Evolutionary conservation across 2,797 vertebrate genomes (phyloP).

Genomic region (Sebastes nivosus): DNA sequence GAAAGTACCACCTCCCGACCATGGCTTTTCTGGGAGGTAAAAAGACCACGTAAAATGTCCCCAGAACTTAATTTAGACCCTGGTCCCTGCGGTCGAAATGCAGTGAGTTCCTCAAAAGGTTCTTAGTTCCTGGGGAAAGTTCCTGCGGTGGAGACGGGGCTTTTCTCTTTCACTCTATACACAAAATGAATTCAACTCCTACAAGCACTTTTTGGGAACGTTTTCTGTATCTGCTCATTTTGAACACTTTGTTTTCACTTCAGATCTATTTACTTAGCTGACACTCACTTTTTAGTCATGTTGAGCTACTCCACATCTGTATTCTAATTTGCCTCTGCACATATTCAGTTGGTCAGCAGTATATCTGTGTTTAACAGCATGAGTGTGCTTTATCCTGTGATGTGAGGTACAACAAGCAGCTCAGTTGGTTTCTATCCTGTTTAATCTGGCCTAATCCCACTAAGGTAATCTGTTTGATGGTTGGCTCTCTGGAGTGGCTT

Average conservation of each 20-base stretch:
- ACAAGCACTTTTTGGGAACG: background rate
- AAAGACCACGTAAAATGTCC: too few relatives aligned
- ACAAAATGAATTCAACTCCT: background rate
- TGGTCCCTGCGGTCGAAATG: too few relatives aligned
- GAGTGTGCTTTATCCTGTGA: background rate
- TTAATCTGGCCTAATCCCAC: conserved; percentile 52
- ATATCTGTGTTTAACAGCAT: background rate
- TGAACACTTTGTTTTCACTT: background rate
- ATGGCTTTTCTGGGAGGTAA: too few relatives aligned
- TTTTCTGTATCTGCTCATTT: background rate
- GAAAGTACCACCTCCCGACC: too few relatives aligned
- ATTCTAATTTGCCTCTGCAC: background rate
- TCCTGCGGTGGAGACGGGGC: too few relatives aligned
- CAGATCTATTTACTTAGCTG: background rate
- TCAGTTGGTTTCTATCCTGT: conserved; percentile 40
- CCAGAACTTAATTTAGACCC: too few relatives aligned
- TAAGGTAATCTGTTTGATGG: conserved; percentile 33
- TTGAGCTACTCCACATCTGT: background rate
- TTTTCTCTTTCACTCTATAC: background rate
- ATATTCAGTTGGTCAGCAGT: conserved; percentile 18
- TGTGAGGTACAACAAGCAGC: conserved; percentile 20
- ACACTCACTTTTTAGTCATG: background rate
- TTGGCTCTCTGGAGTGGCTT: conserved; percentile 14
- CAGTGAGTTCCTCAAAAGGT: too few relatives aligned
- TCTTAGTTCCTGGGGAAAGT: too few relatives aligned